Percentiles rank a stretch among this genome's conserved stretches.
Conservation (phyloP, 2,113 vertebrate species). For the Eudorcas thomsonii region DNA sequence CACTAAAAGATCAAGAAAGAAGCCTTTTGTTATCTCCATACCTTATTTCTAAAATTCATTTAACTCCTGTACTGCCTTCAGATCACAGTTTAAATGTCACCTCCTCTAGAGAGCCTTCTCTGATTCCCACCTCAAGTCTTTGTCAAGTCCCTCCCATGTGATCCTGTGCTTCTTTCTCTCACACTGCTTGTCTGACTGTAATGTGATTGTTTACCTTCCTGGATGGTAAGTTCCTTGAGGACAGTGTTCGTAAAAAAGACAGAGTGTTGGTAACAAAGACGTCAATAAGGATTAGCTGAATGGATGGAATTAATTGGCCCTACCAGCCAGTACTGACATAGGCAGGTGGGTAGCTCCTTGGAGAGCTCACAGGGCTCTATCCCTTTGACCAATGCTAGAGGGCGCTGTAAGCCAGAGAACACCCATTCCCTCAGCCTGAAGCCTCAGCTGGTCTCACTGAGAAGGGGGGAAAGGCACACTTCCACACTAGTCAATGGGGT, state of each 20-base stretch:
- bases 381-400: conserved; percentile 75
- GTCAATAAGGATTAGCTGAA: neutral
- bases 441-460: neutral
- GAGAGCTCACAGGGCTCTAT: neutral
- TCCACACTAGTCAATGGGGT: neutral
- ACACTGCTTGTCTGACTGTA: neutral
- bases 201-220: neutral
- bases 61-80: neutral
- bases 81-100: neutral
- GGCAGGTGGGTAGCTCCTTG: neutral
- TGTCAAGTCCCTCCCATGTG: neutral
- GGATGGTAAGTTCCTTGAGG: neutral
- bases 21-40: neutral
- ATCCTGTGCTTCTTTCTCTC: neutral
- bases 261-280: neutral
- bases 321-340: neutral
- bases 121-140: neutral
- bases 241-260: neutral
- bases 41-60: neutral
- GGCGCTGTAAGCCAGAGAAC: conserved; percentile 79
- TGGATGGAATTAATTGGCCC: neutral
- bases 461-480: neutral
- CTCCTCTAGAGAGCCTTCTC: neutral
- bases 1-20: neutral
- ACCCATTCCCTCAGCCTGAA: neutral